Evolutionary conservation across 1,140 invertebrate species (phyloP), one percentile per base, ranked within the genome.

Genomic region (Pachypsylla venusta): DNA sequence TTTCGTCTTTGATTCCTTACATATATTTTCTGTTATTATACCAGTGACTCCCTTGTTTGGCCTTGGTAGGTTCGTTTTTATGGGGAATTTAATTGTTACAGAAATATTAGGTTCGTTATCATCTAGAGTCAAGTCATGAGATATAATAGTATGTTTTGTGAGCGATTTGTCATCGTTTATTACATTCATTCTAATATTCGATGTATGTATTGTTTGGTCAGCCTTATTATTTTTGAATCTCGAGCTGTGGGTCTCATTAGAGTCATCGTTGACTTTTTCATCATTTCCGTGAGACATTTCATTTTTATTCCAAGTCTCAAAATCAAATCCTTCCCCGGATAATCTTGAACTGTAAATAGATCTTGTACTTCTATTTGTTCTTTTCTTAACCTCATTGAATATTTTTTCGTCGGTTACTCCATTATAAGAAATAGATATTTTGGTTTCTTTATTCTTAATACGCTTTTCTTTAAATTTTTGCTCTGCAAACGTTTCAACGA

Each of bases 401-500:
- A 48, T 48, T 48, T 48, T 48, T 48, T 48, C 42, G 22, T 48
- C 42, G 16, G 7, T 4, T 48, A 48, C 22, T 48, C 42, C 42
- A 19, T 48, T 48, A 19, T 48, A 48, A 4, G 42, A 48, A 10
- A 48, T 48, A 7, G 42, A 48, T 48, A 48, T 48, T 48, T 48
- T 48, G 42, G 42, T 48, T 22, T 48, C 42, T 4, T n/a, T 48
- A n/a, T 48, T 48, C 22, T 48, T 48, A 22, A 48, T 19, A n/a
- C 42, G 42, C 22, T 48, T 48, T 48, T 48, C 42, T 48, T 48
- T 48, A n/a, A 48, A n/a, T 19, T 48, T 48, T 22, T 48, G 16
- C 22, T 48, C 42, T 48, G 16, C 42, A n/a, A 19, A 48, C 7
- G 42, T 48, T 48, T 48, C 42, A 48, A 48, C 16, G 16, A 48